These are phyloP conservation scores for Varecia variegata DNA, from an alignment of 2,797 vertebrate genomes.

Conservation along the genomic window DNA sequence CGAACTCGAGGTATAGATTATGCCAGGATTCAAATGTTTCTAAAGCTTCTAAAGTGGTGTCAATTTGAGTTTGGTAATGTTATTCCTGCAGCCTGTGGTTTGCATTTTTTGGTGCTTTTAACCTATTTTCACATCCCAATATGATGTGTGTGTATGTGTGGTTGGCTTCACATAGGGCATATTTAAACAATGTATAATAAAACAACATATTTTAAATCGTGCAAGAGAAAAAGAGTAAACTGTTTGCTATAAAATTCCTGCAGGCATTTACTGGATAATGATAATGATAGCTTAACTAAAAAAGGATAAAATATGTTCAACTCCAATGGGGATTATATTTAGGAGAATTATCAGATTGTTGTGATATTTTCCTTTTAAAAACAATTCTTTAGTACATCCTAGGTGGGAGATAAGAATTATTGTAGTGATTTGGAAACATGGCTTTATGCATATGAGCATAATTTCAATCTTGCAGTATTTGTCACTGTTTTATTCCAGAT, in stretches of 20 bases:
- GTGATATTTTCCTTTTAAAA: conserved; percentile 30
- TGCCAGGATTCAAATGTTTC: not conserved
- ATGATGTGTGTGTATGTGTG: not conserved
- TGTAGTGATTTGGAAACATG: conserved; percentile 56
- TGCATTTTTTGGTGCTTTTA: not conserved
- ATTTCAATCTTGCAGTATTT: conserved; percentile 66
- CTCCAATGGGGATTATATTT: conserved; percentile 46
- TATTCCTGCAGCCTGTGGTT: not conserved
- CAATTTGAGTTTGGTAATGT: not conserved
- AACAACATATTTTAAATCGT: conserved; percentile 37
- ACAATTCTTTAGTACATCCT: conserved; percentile 42
- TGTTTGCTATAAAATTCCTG: conserved; percentile 4
- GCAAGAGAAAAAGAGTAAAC: not conserved
- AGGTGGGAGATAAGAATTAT: conserved; percentile 31
- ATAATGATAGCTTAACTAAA: conserved; percentile 31
- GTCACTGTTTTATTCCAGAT: conserved; percentile 76
- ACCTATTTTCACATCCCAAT: not conserved
- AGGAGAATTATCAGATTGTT: conserved; percentile 51
- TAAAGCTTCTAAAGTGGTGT: not conserved
- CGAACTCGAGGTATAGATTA: not conserved
- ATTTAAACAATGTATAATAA: conserved; percentile 39
- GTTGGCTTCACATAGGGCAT: not conserved
- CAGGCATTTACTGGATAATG: conserved; percentile 18
- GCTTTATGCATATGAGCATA: conserved; percentile 69
- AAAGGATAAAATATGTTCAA: not conserved